Evolutionary conservation across 2,888 invertebrate species (phyloP), one percentile per base, ranked within the genome.

Genomic region (Mythimna pallens): DNA sequence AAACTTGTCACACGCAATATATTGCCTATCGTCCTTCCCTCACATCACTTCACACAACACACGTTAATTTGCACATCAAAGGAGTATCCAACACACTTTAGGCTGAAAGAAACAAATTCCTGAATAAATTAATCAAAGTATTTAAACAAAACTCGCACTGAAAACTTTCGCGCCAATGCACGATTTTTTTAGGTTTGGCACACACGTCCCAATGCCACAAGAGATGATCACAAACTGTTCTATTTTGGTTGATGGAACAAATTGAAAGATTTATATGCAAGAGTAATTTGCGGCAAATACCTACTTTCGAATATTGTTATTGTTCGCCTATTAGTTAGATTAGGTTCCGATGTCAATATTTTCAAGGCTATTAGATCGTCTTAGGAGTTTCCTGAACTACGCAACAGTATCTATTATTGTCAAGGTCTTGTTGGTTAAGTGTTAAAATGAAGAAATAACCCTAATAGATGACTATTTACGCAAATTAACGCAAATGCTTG

Each of bases 191-290:
- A 89, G 78, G 78, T 84, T 87, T 86, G 87, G 86, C 87, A 87
- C 87, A 83, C 86, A 89, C 94, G 93, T 93, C 93, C 84, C 84
- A 82, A 80, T 89, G 86, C 89, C 88, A 77, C 89, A 89, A 85
- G 87, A 83, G 91, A 88, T 90, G 88, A 88, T 89, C 90, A 88
- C 91, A 91, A 88, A 95, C 95, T 95, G 92, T 89, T 94, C 94
- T 95, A 95, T 95, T 94, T 95, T 90, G 88, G 90, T 88, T 86
- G 79, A 83, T 87, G 84, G 85, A 84, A 87, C 83, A 90, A 93
- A 92, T 89, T 87, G 91, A 92, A 92, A 92, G 86, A 77, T 78
- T 82, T 82, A 78, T 73, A 71, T 54, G 70, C 69, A 62, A 71
- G 65, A 77, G 54, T 72, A 79, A 77, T 82, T 82, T 79, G 70